These are phyloP conservation scores for Ophion costatus DNA, from an alignment of 2,888 invertebrate species.

Conservation along the genomic window DNA sequence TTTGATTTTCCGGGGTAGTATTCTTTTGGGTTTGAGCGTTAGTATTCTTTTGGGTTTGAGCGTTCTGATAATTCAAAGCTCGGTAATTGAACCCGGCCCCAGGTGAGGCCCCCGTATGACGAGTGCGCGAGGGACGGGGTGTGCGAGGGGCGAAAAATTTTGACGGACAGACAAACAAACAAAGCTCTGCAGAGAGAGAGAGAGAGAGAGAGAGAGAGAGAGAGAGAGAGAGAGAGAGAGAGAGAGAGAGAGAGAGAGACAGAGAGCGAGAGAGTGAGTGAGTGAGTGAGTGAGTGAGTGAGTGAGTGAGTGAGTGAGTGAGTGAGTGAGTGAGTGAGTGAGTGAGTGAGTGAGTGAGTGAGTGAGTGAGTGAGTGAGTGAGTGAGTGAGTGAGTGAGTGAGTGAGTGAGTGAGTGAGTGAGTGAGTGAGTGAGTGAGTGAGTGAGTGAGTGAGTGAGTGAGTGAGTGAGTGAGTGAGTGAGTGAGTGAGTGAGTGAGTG, in stretches of 20 bases:
- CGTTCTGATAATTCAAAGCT: too few species aligned
- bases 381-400: constrained; percentile 11
- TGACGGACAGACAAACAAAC: too few species aligned
- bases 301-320: background rate
- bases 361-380: background rate
- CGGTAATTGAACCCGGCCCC: too few species aligned
- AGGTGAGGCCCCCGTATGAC: too few species aligned
- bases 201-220: background rate
- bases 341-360: background rate
- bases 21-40: too few species aligned
- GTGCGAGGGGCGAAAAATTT: too few species aligned
- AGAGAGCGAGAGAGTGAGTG: background rate
- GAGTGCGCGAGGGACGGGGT: too few species aligned
- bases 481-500: background rate
- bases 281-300: background rate
- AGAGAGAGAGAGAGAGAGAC: background rate
- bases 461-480: background rate
- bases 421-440: background rate
- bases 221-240: constrained; percentile 9
- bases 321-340: background rate
- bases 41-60: too few species aligned
- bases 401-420: background rate
- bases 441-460: constrained; percentile 11
- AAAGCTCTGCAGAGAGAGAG: background rate
- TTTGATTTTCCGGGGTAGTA: too few species aligned